A percentile compares a stretch with the other conserved stretches of the same genome.
Evolutionary conservation across 2,888 invertebrate genomes (phyloP).

Genomic region (Gnatocerus cornutus): DNA sequence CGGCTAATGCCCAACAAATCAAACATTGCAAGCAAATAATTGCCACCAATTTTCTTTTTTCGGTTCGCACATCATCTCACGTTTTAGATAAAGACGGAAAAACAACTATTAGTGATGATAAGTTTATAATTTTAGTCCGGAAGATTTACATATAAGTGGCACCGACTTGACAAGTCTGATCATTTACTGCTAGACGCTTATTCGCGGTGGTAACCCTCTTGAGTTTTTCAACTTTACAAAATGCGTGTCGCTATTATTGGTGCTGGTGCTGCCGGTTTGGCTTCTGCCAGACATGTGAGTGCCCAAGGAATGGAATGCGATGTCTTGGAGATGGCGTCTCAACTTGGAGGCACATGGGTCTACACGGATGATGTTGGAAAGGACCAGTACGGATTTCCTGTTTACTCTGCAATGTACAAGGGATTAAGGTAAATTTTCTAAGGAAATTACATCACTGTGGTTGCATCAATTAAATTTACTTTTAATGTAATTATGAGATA

Average conservation of each 20-base stretch:
- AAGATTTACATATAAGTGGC: constrained; percentile 40
- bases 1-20: constrained; percentile 9
- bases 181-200: constrained; percentile 23
- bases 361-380: constrained; percentile 84
- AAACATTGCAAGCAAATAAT: constrained; percentile 7
- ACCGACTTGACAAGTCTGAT: constrained; percentile 27
- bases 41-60: not conserved
- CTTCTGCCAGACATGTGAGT: constrained; percentile 81
- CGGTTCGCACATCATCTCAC: constrained; percentile 6
- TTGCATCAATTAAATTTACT: constrained; percentile 5
- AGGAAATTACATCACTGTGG: not conserved
- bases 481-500: not conserved
- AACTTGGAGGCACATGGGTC: constrained; percentile 93
- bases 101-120: constrained; percentile 35
- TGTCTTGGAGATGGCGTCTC: constrained; percentile 83
- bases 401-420: constrained; percentile 95
- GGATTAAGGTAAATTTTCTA: constrained; percentile 79
- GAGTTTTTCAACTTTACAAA: constrained; percentile 51
- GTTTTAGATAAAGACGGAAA: constrained; percentile 29
- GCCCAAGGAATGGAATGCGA: constrained; percentile 73
- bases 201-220: constrained; percentile 67
- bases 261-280: constrained; percentile 91
- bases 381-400: constrained; percentile 85
- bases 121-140: constrained; percentile 75
- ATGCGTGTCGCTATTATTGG: constrained; percentile 85